Base-by-base conservation (phyloP, 2,797 vertebrate genomes). In the Tauraco hartlaubi region DNA sequence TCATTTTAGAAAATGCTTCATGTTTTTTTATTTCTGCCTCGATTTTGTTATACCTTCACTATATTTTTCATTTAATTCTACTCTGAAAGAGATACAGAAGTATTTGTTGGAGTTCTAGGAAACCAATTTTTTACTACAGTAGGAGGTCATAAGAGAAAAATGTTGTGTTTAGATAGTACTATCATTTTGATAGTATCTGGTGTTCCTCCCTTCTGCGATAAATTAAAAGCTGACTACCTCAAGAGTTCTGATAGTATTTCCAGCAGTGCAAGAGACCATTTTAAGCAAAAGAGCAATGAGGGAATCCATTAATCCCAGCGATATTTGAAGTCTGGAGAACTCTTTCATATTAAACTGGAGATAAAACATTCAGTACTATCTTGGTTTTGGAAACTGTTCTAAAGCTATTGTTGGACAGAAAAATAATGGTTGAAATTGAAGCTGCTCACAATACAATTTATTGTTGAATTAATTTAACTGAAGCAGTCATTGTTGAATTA, bases 91-190 rank as follows among this genome's bases (percentile, higher is more conserved):
- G 71, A 67, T 86, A 74, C 58, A 76, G 56, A 88, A 94, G 21
- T 93, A 91, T 68, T 95, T 96, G 63, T 76, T 94, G 44, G 71
- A 88, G 85, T 97, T 95, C 76, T 92, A 88, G 80, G 73, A 95
- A 96, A 89, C 69, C 85, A 97, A 91, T 96, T 97, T 97, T 97
- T 96, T 94, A 83, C 63, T 95, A 25, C 71, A 91, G 93, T 96
- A 92, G 94, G 93, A 96, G 92, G 90, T 97, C 88, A 85, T 95
- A 96, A 89, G 92, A 90, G 90, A 93, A 91, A 92, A 94, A 91
- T 64, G 56, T 92, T 92, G 62, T 92, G 59, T 96, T 96, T 93
- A 92, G 81, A 79, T 96, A 96, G 67, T 96, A 82, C 90, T 95
- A 85, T 94, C 76, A 90, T 91, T 96, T 96, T 96, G 90, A 96